Evolutionary conservation across 2,888 invertebrate genomes (phyloP).

Genomic region (Colostygia pectinataria): DNA sequence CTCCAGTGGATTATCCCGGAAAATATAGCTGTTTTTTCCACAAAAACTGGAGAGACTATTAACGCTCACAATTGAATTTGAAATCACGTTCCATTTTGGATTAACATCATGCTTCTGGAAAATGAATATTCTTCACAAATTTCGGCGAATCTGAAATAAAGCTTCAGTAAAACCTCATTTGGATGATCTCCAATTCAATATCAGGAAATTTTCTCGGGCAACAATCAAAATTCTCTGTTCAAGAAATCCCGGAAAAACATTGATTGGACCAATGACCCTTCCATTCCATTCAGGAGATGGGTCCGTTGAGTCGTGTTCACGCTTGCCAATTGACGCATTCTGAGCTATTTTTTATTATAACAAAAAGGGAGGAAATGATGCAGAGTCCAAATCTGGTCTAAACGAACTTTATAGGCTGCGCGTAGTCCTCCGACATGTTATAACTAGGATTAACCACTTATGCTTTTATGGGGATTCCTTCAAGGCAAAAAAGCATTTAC

Average conservation of each 20-base stretch:
- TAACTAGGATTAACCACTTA: too few relatives aligned
- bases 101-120: constrained; percentile 3
- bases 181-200: constrained; percentile 25
- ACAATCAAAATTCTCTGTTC: constrained; percentile 18
- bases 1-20: neutral
- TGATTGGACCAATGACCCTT: constrained; percentile 45
- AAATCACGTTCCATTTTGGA: constrained; percentile 6
- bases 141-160: constrained; percentile 7
- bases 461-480: too few relatives aligned
- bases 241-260: constrained; percentile 26
- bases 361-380: too few relatives aligned
- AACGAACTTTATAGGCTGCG: too few relatives aligned
- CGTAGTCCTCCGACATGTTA: too few relatives aligned
- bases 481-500: too few relatives aligned
- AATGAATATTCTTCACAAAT: constrained; percentile 9
- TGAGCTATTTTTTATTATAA: constrained; percentile 45
- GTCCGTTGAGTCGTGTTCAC: constrained; percentile 27
- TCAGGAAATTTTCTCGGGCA: constrained; percentile 20
- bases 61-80: neutral
- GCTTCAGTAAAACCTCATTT: constrained; percentile 20
- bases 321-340: constrained; percentile 36
- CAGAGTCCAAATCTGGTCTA: too few relatives aligned
- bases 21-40: neutral
- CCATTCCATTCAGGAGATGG: constrained; percentile 25
- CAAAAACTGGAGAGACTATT: neutral